Evolutionary conservation across 2,797 vertebrate species (phyloP).

Genomic region (Ficedula albicollis): DNA sequence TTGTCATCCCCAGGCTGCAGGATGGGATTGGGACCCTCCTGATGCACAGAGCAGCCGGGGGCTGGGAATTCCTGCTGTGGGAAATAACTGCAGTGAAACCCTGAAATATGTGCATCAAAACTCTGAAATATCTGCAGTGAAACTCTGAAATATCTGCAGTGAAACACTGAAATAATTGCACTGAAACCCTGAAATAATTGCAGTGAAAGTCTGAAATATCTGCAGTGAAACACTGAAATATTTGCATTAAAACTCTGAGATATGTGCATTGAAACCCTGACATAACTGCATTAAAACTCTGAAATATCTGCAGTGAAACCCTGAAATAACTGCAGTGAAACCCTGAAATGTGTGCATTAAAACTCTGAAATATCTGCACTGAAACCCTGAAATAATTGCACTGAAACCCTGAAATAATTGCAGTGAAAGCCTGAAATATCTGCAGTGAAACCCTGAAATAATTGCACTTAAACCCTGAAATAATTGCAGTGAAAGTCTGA

Average conservation of each 20-base stretch:
- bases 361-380: rapidly evolving
- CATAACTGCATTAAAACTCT: background rate
- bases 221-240: too few relatives aligned
- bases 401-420: rapidly evolving
- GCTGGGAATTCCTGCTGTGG: too few relatives aligned
- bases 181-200: rapidly evolving
- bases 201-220: too few relatives aligned
- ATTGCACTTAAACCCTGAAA: rapidly evolving
- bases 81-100: rapidly evolving
- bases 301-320: rapidly evolving
- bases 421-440: rapidly evolving
- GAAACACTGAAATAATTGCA: background rate
- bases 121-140: background rate
- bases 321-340: background rate
- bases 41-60: too few relatives aligned
- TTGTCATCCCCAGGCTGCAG: too few relatives aligned
- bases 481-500: rapidly evolving
- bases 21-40: too few relatives aligned
- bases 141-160: rapidly evolving
- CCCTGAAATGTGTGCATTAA: rapidly evolving
- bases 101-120: background rate
- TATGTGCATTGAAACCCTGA: too few relatives aligned
- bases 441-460: background rate
- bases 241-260: too few relatives aligned
- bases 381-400: rapidly evolving